These are phyloP conservation scores for Drosophila subquinaria DNA, from an alignment of 2,888 invertebrate genomes.

Conservation along the genomic window DNA sequence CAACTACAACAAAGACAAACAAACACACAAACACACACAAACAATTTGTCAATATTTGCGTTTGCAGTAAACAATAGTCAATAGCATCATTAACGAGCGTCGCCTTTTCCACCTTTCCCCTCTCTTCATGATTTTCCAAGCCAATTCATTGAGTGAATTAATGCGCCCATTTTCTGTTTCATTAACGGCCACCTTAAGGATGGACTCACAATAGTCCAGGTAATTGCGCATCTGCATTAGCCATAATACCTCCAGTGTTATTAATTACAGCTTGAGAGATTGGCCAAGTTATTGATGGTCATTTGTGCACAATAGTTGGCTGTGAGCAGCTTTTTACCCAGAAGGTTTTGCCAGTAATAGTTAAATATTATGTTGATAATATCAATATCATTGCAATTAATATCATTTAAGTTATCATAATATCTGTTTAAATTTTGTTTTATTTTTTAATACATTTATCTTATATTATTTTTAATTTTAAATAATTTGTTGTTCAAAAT, in stretches of 20 bases:
- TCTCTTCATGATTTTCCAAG: conserved; percentile 15
- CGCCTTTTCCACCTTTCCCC: not conserved
- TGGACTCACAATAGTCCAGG: conserved; percentile 37
- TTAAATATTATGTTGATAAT: not conserved
- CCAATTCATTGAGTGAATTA: conserved; percentile 39
- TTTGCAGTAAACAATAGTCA: conserved; percentile 32
- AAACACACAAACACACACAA: conserved; percentile 6
- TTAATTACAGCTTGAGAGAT: conserved; percentile 38
- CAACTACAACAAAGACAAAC: conserved; percentile 12
- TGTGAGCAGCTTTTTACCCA: not conserved
- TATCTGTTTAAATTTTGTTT: not conserved
- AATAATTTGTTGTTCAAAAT: too few species aligned
- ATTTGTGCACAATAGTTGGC: not conserved
- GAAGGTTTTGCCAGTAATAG: not conserved
- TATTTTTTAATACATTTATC: too few species aligned
- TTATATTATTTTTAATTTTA: not conserved
- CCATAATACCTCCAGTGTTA: conserved; percentile 13
- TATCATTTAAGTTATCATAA: not conserved
- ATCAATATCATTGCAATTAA: not conserved
- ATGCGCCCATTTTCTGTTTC: conserved; percentile 22
- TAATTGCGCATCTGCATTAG: conserved; percentile 44
- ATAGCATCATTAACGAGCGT: conserved; percentile 33
- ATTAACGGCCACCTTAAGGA: conserved; percentile 37
- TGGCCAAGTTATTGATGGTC: conserved; percentile 35
- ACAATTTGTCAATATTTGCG: conserved; percentile 55